phyloP scores from a whole-genome alignment of 2,797 vertebrate species.

The Valencia hispanica region DNA sequence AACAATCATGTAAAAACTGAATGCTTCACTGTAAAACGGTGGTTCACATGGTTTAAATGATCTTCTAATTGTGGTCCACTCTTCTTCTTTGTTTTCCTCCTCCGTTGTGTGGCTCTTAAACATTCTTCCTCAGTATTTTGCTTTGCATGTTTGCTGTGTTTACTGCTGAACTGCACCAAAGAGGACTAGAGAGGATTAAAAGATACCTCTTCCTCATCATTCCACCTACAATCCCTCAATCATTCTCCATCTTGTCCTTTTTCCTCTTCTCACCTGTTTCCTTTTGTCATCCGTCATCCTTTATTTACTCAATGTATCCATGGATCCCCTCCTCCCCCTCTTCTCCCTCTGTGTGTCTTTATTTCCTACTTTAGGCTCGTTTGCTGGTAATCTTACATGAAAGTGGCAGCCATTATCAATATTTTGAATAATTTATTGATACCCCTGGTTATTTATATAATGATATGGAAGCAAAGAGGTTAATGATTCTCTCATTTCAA shows the following conservation, averaged over 20 bases:
- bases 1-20: no score
- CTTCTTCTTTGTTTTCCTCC: no score
- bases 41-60: no score
- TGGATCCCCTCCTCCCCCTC: constrained; percentile 8
- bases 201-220: constrained; percentile 21
- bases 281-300: constrained; percentile 45
- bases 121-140: no score
- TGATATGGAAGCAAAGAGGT: not conserved
- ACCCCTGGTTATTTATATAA: not conserved
- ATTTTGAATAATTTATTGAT: no score
- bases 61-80: no score
- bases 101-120: no score
- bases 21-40: no score
- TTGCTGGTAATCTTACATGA: constrained; percentile 1
- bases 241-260: not conserved
- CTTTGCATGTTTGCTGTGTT: not conserved
- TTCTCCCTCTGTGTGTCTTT: not conserved
- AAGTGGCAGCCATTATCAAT: constrained; percentile 5
- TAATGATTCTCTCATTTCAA: not conserved
- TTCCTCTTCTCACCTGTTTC: constrained; percentile 20
- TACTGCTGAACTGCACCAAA: constrained; percentile 55
- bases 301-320: constrained; percentile 28
- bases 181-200: constrained; percentile 60
- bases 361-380: not conserved
- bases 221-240: not conserved